These are phyloP conservation scores for Galeopterus variegatus DNA, from an alignment of 2,113 vertebrate species.

Conservation along the genomic window DNA sequence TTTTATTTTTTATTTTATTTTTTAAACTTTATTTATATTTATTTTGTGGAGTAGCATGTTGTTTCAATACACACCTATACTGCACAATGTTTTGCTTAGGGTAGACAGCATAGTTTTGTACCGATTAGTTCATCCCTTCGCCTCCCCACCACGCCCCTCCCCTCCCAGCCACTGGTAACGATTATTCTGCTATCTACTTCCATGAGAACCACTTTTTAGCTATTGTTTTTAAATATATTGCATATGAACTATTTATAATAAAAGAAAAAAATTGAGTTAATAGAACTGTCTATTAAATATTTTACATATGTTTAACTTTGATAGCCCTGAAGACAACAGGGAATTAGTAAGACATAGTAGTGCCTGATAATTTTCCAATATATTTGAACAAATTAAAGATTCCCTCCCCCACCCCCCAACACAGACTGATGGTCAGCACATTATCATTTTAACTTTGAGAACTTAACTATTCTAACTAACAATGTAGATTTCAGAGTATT, in stretches of 20 bases:
- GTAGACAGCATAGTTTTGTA: too few species aligned
- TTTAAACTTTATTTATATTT: too few species aligned
- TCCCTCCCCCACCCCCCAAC: too few species aligned
- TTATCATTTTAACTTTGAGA: constrained; percentile 37
- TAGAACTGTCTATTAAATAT: not conserved
- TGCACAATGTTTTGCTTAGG: too few species aligned
- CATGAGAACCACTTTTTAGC: too few species aligned
- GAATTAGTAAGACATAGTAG: not conserved
- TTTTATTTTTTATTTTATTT: too few species aligned
- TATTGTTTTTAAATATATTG: not conserved
- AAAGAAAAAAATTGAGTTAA: not conserved
- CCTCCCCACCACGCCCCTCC: too few species aligned
- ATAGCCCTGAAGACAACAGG: not conserved
- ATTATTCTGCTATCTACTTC: too few species aligned
- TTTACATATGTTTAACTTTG: not conserved
- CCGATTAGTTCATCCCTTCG: too few species aligned
- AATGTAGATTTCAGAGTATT: not conserved
- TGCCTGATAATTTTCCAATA: not conserved
- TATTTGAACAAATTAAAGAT: not conserved
- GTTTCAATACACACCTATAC: too few species aligned
- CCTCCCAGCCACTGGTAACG: too few species aligned
- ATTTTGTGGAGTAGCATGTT: too few species aligned
- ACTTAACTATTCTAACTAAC: not conserved
- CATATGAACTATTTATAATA: not conserved
- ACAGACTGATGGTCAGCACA: not conserved